A percentile compares a stretch with the other conserved stretches of the same genome.
These are phyloP conservation scores for Drepana falcataria DNA, from an alignment of 2,888 invertebrate species.

Conservation along the genomic window DNA sequence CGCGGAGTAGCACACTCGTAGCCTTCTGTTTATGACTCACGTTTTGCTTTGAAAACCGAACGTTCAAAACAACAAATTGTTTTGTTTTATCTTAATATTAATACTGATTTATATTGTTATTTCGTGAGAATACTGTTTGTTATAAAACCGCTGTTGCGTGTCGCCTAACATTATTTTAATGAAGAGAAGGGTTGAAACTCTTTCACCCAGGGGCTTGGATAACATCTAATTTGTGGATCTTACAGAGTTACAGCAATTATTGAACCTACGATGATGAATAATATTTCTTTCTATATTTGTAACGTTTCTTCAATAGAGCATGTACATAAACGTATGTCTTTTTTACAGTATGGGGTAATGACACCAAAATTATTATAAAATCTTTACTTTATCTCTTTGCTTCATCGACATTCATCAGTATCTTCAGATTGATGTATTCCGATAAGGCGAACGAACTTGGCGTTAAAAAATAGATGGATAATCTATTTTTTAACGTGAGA, in stretches of 20 bases:
- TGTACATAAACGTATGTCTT: too few relatives aligned
- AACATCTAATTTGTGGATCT: conserved; percentile 3
- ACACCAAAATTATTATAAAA: too few relatives aligned
- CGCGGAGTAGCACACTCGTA: conserved; percentile 18
- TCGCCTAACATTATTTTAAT: conserved; percentile 35
- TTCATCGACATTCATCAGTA: too few relatives aligned
- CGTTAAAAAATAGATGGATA: too few relatives aligned
- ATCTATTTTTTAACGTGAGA: too few relatives aligned
- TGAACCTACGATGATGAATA: background rate
- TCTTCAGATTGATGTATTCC: too few relatives aligned
- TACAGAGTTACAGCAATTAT: conserved; percentile 1
- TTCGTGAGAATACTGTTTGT: conserved; percentile 10
- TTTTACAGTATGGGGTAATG: too few relatives aligned
- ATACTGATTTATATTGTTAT: conserved; percentile 23
- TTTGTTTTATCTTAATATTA: conserved; percentile 22
- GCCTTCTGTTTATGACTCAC: conserved; percentile 32
- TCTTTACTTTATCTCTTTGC: too few relatives aligned
- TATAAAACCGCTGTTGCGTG: conserved; percentile 31
- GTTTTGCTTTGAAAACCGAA: conserved; percentile 21
- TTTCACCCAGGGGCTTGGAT: conserved; percentile 2
- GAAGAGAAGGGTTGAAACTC: conserved; percentile 28
- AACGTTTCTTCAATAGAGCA: too few relatives aligned
- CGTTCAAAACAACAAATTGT: conserved; percentile 12
- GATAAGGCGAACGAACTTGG: too few relatives aligned
- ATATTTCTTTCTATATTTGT: too few relatives aligned